These are phyloP conservation scores for Podarcis siculus DNA, from an alignment of 2,797 vertebrate species.

Conservation along the genomic window DNA sequence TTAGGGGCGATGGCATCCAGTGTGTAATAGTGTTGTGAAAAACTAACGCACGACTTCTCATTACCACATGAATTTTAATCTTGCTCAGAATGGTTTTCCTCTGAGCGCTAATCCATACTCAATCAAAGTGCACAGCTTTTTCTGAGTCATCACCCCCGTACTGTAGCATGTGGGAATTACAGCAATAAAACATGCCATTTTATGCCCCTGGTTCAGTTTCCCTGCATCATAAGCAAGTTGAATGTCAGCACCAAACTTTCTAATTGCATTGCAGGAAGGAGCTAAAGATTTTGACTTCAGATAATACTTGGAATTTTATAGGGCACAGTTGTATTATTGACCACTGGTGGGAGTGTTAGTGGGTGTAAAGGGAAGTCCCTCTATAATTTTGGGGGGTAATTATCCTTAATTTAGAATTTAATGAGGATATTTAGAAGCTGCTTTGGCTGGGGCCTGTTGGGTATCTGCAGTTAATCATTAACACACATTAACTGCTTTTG, in stretches of 20 bases:
- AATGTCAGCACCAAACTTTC: background rate
- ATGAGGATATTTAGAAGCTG: constrained; percentile 14
- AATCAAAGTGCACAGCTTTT: constrained; percentile 15
- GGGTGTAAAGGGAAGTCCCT: background rate
- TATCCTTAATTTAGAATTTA: background rate
- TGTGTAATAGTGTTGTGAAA: background rate
- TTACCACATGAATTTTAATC: background rate
- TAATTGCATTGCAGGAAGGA: background rate
- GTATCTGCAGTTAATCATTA: background rate
- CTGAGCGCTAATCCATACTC: background rate
- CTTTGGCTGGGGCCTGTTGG: background rate
- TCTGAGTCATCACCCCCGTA: background rate
- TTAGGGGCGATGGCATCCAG: constrained; percentile 1
- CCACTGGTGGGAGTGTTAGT: background rate
- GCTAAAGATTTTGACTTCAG: background rate
- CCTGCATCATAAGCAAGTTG: background rate
- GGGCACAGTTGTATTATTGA: background rate
- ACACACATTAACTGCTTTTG: background rate
- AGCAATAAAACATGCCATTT: constrained; percentile 12
- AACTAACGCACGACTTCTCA: background rate
- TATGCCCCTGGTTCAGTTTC: background rate
- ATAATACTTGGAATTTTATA: background rate
- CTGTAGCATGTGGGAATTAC: background rate
- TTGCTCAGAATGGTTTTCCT: background rate
- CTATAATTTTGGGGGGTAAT: background rate